These are phyloP conservation scores for Drosophila sordidula DNA, from an alignment of 2,888 invertebrate species.

Conservation along the genomic window DNA sequence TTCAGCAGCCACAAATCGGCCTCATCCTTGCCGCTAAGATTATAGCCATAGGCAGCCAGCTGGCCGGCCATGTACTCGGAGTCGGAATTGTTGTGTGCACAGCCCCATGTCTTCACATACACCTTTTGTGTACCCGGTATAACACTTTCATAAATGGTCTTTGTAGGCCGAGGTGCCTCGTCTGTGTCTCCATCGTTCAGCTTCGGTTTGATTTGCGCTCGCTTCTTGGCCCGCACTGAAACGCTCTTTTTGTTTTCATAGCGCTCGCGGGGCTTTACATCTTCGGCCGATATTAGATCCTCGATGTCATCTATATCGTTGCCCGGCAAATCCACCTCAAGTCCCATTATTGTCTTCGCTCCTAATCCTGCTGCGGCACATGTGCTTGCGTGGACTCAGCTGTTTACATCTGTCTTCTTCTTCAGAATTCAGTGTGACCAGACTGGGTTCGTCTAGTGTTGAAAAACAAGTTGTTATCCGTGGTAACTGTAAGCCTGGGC, in stretches of 20 bases:
- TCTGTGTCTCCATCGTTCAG: constrained; percentile 6
- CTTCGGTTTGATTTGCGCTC: constrained; percentile 58
- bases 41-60: constrained; percentile 94
- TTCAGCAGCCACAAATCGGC: constrained; percentile 98
- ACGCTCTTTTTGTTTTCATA: constrained; percentile 90
- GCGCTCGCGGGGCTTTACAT: constrained; percentile 91
- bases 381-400: constrained; percentile 57
- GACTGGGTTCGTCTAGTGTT: constrained; percentile 19
- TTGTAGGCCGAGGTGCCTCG: constrained; percentile 5
- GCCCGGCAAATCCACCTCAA: constrained; percentile 60
- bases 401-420: constrained; percentile 45
- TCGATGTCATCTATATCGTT: constrained; percentile 91
- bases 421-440: constrained; percentile 32
- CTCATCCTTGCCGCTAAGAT: constrained; percentile 90
- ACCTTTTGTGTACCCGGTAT: constrained; percentile 91
- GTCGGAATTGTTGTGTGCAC: constrained; percentile 98
- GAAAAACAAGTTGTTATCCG: constrained; percentile 5
- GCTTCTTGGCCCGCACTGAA: constrained; percentile 88
- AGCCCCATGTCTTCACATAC: constrained; percentile 98
- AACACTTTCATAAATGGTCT: constrained; percentile 86
- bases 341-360: constrained; percentile 29
- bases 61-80: constrained; percentile 99
- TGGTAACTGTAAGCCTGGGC: not conserved
- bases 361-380: constrained; percentile 30
- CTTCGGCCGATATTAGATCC: constrained; percentile 92